Conservation (phyloP, 2,888 invertebrate genomes). For the Campoplex nolae region DNA sequence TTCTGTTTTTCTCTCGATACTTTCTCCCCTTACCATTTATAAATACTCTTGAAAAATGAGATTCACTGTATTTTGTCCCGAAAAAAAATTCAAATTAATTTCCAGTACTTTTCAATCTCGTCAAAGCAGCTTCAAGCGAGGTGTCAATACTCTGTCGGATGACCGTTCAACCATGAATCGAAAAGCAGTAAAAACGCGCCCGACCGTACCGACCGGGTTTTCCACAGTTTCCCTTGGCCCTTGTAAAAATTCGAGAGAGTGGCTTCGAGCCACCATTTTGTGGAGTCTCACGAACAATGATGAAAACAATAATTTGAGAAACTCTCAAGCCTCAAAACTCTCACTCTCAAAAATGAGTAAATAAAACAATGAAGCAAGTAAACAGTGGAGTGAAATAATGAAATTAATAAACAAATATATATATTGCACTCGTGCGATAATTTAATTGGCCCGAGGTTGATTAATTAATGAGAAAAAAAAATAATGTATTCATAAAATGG, state of each 20-base stretch:
- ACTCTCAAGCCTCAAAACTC: too few species aligned
- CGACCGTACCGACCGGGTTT: too few species aligned
- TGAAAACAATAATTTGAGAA: too few species aligned
- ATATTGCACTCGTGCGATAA: background rate
- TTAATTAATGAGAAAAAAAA: slow-evolving; percentile 6
- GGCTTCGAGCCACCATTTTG: too few species aligned
- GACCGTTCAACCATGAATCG: too few species aligned
- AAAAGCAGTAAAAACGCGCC: too few species aligned
- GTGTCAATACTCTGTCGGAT: too few species aligned
- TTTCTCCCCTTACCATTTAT: background rate
- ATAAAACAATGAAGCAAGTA: background rate
- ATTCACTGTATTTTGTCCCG: background rate
- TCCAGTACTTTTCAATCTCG: background rate
- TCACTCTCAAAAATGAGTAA: too few species aligned
- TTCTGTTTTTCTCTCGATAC: slow-evolving; percentile 30
- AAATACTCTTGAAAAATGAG: background rate
- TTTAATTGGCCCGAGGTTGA: background rate
- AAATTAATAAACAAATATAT: background rate
- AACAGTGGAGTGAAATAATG: background rate
- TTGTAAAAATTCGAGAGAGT: too few species aligned
- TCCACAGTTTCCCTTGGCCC: too few species aligned
- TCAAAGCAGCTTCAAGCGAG: background rate
- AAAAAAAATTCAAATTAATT: background rate
- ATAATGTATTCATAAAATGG: background rate
- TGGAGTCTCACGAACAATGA: too few species aligned